A percentile compares a stretch with the other conserved stretches of the same genome.
phyloP scores from a whole-genome alignment of 2,888 invertebrate genomes.

The Sminthurides aquaticus region DNA sequence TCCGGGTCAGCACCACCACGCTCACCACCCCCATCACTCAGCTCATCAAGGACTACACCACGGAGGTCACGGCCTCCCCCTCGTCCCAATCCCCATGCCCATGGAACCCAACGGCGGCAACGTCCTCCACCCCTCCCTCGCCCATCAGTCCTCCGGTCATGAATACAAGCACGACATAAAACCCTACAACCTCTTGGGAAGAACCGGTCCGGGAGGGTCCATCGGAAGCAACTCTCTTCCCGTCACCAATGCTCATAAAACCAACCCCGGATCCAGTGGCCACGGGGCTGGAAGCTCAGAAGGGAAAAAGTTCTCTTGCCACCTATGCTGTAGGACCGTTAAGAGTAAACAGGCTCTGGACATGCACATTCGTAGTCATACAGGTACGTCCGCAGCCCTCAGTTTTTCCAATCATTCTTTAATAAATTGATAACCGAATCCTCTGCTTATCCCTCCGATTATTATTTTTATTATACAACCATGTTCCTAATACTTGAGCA shows the following conservation, averaged over 20 bases:
- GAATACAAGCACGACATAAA: neutral
- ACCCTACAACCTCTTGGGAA: neutral
- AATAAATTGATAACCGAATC: too few relatives aligned
- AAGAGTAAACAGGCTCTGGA: slow-evolving; percentile 42
- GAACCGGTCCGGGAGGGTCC: neutral
- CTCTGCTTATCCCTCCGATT: too few relatives aligned
- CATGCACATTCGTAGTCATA: slow-evolving; percentile 41
- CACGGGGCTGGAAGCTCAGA: neutral
- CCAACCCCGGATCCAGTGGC: neutral
- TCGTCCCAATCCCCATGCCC: neutral
- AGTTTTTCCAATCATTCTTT: too few relatives aligned
- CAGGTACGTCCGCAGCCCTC: too few relatives aligned
- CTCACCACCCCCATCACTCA: neutral
- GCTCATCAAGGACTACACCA: neutral
- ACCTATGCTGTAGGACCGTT: slow-evolving; percentile 39
- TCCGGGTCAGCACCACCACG: neutral
- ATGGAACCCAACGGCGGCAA: neutral
- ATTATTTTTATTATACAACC: too few relatives aligned
- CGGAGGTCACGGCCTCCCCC: neutral
- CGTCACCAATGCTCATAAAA: neutral
- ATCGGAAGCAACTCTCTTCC: neutral
- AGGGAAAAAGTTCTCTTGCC: slow-evolving; percentile 40
- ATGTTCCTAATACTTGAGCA: too few relatives aligned
- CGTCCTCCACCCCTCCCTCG: neutral
- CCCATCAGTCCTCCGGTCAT: neutral